Conservation (phyloP, 2,797 vertebrate species). For the Eutrigla gurnardus region DNA sequence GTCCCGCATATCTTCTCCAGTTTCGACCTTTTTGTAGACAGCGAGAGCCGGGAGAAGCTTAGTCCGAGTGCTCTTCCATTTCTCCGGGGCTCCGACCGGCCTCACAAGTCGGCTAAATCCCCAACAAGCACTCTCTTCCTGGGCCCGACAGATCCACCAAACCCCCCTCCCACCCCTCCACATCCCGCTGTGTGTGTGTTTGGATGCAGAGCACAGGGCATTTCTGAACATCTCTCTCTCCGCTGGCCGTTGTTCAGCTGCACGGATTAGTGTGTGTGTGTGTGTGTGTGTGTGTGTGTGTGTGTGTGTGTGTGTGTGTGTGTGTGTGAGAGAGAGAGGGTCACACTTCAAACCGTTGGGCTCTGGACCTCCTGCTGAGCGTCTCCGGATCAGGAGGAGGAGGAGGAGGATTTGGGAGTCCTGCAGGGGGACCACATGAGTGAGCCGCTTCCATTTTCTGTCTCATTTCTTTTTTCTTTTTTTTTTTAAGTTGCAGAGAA, state of each 20-base stretch:
- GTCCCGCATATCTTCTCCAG: background rate
- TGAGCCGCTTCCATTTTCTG: background rate
- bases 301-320: slow-evolving; percentile 6
- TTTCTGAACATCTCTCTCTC: slow-evolving; percentile 35
- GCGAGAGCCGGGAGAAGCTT: slow-evolving; percentile 19
- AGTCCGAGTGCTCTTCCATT: slow-evolving; percentile 11
- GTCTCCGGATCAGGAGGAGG: slow-evolving; percentile 14
- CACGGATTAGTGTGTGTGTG: slow-evolving; percentile 30
- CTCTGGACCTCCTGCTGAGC: slow-evolving; percentile 44
- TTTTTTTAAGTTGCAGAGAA: slow-evolving; percentile 21
- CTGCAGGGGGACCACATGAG: background rate
- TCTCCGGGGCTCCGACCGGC: slow-evolving; percentile 13
- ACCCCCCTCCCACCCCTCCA: background rate
- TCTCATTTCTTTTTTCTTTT: slow-evolving; percentile 40
- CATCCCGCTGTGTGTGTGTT: slow-evolving; percentile 18
- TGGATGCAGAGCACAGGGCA: slow-evolving; percentile 9
- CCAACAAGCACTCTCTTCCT: slow-evolving; percentile 29
- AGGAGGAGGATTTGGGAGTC: background rate
- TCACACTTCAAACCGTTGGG: slow-evolving; percentile 49
- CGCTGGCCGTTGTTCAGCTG: slow-evolving; percentile 41
- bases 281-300: slow-evolving; percentile 4
- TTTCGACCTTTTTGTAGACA: background rate
- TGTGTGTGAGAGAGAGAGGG: slow-evolving; percentile 15
- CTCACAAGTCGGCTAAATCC: slow-evolving; percentile 44
- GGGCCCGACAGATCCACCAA: slow-evolving; percentile 22